Conservation (phyloP, 1,140 invertebrate species). For the Penaeus vannamei region DNA sequence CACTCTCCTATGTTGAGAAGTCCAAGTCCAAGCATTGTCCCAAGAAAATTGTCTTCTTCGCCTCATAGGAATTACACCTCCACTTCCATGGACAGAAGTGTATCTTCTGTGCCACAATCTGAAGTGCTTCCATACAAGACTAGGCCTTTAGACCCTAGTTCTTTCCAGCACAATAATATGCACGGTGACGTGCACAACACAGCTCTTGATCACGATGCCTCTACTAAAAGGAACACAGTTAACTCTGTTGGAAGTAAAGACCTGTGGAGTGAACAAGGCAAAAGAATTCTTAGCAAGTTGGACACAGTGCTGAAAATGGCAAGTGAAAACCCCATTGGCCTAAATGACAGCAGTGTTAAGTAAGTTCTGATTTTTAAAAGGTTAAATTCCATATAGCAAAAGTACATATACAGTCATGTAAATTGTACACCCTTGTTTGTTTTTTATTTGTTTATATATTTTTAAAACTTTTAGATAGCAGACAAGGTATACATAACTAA, state of each 20-base stretch:
- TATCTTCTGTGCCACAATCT: neutral
- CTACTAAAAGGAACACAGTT: neutral
- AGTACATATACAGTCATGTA: neutral
- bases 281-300: constrained; percentile 45
- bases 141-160: no score
- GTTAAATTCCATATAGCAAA: neutral
- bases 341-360: neutral
- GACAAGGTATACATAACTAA: no score
- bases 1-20: constrained; percentile 18
- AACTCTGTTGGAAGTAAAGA: neutral
- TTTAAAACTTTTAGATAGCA: no score
- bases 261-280: constrained; percentile 1
- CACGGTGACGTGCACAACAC: neutral
- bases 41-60: neutral
- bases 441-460: no score
- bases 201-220: neutral
- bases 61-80: neutral
- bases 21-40: constrained; percentile 16
- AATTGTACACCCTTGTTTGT: no score
- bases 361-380: neutral
- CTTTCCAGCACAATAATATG: no score
- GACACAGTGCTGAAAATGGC: constrained; percentile 52
- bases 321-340: constrained; percentile 46
- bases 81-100: neutral
- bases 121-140: no score